Base-by-base conservation (phyloP, 2,797 vertebrate species). In the Sarcoramphus papa region DNA sequence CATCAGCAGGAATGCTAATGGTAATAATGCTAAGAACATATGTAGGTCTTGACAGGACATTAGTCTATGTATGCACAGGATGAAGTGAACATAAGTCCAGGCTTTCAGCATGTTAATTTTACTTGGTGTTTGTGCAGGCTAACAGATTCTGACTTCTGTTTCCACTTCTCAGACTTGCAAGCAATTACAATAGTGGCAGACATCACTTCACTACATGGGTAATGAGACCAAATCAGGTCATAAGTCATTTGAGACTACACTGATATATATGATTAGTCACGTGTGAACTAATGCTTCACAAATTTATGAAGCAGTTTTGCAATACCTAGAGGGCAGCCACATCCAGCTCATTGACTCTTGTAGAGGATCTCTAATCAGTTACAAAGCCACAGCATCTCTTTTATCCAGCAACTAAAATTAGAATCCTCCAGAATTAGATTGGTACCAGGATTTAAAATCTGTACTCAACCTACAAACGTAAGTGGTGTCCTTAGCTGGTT, bases 151-250 rank as follows among this genome's bases (percentile, higher is more conserved):
- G 74, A 57, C 81, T 93, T 95, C 83, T 85, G 31, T 73, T 94
- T 89, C 45, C 51, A 79, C 31, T 80, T 70, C 56, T 92, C 65
- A 82, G 74, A 77, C 62, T 85, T 56, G 9, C 40, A 50, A 84
- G 74, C 93, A 94, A 93, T 82, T 88, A 84, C 64, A 92, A 79
- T 65, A 57, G 74, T 75, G 79, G 74, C 51, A 89, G 92, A 64
- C 84, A 70, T 94, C 68, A 67, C 74, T 92, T 93, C 43, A n/a
- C 70, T 84, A 64, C 41, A 8, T 37, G 62, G 62, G 23, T 85
- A 82, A 82, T 50, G 86, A 86, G 57, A 83, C 85, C 80, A 65
- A 77, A 80, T 92, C 73, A 68, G 70, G 81, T 81, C 19, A 6
- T 76, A 85, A 84, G 78, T 89, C 59, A 76, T 65, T 69, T 68